phyloP scores from a whole-genome alignment of 2,113 vertebrate species.

The Entomyzon cyanotis region DNA sequence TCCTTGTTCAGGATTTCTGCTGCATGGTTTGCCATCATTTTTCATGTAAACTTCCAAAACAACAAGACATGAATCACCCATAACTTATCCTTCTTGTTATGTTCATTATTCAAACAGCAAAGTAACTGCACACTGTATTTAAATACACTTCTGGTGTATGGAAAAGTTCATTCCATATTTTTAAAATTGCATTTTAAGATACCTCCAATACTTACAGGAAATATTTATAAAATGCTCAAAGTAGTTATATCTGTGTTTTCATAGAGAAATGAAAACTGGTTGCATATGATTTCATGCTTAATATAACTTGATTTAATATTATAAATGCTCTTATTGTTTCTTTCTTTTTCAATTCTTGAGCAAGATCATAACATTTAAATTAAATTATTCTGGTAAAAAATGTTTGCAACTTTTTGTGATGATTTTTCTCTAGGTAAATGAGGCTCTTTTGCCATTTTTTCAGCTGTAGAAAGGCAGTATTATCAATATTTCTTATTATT shows the following conservation, averaged over 20 bases:
- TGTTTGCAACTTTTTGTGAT: neutral
- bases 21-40: neutral
- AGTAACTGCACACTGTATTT: neutral
- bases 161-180: neutral
- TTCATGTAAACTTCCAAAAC: conserved; percentile 16
- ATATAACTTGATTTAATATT: neutral
- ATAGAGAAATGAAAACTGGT: neutral
- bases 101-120: neutral
- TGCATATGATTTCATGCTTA: neutral
- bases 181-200: neutral
- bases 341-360: neutral
- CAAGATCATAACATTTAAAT: neutral
- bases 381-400: neutral
- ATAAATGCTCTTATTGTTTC: neutral
- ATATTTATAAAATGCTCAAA: neutral
- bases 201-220: neutral
- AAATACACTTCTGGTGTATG: neutral
- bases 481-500: neutral
- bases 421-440: neutral
- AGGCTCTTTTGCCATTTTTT: neutral
- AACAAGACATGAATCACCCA: neutral
- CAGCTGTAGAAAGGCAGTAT: neutral
- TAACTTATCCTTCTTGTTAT: neutral
- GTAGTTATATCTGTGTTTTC: neutral
- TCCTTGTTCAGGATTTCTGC: conserved; percentile 26